Conservation (phyloP, 1,140 invertebrate species). For the Habropoda laboriosa region DNA sequence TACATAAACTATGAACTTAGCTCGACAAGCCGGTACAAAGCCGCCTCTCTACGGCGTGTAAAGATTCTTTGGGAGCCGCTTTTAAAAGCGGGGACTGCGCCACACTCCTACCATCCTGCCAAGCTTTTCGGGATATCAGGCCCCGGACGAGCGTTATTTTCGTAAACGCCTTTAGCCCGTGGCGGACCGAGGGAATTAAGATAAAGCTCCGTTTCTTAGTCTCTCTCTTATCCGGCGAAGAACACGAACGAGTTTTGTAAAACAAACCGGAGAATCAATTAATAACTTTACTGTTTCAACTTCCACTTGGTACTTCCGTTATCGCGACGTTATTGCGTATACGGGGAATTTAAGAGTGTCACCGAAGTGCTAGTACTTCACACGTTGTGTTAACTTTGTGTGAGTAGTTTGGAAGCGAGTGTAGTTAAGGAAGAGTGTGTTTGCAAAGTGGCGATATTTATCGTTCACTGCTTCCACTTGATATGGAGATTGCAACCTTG, state of each 20-base stretch:
- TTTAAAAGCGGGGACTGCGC: slow-evolving; percentile 24
- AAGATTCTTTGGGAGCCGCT: slow-evolving; percentile 37
- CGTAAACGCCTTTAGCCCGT: slow-evolving; percentile 12
- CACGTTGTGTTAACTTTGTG: too few relatives aligned
- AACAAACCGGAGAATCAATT: background rate
- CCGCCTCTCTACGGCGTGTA: slow-evolving; percentile 20
- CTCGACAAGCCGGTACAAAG: slow-evolving; percentile 30
- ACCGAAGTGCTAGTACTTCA: too few relatives aligned
- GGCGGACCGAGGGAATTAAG: slow-evolving; percentile 24
- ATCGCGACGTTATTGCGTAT: too few relatives aligned
- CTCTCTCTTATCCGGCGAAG: background rate
- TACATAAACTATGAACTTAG: slow-evolving; percentile 48
- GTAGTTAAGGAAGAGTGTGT: too few relatives aligned
- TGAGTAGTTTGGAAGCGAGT: too few relatives aligned
- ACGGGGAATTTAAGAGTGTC: too few relatives aligned
- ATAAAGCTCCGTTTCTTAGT: slow-evolving; percentile 2
- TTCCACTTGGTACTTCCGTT: too few relatives aligned
- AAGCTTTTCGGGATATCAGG: slow-evolving; percentile 23
- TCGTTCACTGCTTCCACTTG: too few relatives aligned
- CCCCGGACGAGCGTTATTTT: slow-evolving; percentile 14
- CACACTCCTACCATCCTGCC: background rate
- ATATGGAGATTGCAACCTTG: too few relatives aligned
- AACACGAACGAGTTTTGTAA: background rate
- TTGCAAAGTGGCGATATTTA: too few relatives aligned
- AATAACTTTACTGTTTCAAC: background rate